Base-by-base conservation (phyloP, 2,888 invertebrate species). In the Tetrapedia diversipes region DNA sequence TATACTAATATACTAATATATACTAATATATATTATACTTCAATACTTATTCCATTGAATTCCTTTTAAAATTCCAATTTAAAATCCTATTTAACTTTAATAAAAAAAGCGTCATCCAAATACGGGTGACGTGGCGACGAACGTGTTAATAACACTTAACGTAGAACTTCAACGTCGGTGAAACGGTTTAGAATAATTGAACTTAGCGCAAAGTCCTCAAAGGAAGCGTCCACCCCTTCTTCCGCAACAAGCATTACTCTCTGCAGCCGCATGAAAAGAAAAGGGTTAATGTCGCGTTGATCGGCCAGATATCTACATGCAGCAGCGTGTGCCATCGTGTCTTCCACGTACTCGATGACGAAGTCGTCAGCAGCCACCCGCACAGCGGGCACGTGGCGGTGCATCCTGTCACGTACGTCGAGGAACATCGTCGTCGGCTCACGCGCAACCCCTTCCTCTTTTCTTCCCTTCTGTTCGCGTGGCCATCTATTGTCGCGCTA, bases 391-490 rank as follows among this genome's bases (percentile, higher is more conserved):
- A 86, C 88, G 87, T 86, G 88, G 86, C 87, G 45, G 59, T 43
- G 80, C 86, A 84, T 87, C 84, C 86, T 83, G 88, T 88, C 87
- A 87, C 86, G 88, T 87, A 87, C 63, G 27, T 60, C 75, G 69
- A 61, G 70, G 70, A 76, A 85, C 85, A 83, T 86, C 80, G 66
- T 84, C 83, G 70, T 82, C 79, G 67, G 72, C 47, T 77, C 71
- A 67, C 49, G 73, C 69, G 59, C 72, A 75, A 19, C 45, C 59
- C 60, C 63, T 47, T 63, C 51, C 63, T 71, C 67, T 41, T 65
- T 60, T 49, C 60, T 54, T 51, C 47, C 70, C 47, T 71, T 54
- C 56, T 54, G 59, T 60, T 11, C 71, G 59, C 54, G 77, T 64
- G 64, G 56, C 61, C 32, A 54, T 34, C 83, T 57, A 83, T 84